Base-by-base conservation (phyloP, 2,888 invertebrate genomes). In the Chymomyza fuscimana region DNA sequence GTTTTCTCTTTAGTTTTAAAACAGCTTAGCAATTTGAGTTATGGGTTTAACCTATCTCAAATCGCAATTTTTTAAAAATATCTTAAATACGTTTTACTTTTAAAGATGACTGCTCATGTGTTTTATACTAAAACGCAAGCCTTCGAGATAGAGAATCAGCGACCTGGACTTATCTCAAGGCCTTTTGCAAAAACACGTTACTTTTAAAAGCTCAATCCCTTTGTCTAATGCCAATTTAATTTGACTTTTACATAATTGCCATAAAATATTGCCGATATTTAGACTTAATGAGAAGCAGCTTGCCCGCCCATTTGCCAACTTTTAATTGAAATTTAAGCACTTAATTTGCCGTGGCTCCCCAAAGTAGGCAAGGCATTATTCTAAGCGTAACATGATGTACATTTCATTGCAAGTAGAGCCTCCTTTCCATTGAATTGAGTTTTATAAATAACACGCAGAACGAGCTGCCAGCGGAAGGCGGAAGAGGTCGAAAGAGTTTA, bases 291-390 rank as follows among this genome's bases (percentile, higher is more conserved):
- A 74, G 74, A 59, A 51, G 22, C 29, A 25, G 60, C 56, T 59
- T 63, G 54, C 19, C 15, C 72, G 72, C 54, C 68, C 62, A 63
- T 65, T 73, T 76, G 67, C 71, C 73, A 88, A 85, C 75, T 83
- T 85, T 84, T 86, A 85, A 85, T 88, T 85, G 85, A 88, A 85
- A 83, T 81, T 88, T 88, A 86, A 88, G 88, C 86, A 86, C 86
- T 84, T 86, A 81, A 88, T 82, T 86, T 79, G 70, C 63, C 58
- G 70, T 16, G 62, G 61, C 67, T 40, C 51, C 22, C 19, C 52
- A 74, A 70, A 69, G 65, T 54, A 46, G 69, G 46, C 52, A 16
- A 32, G 50, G 68, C 50, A 19, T 15, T 50, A 62, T 67, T 63
- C 50, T 51, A 25, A 22, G 63, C 15, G 54, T 36, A 52, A 64